Evolutionary conservation across 2,888 invertebrate species (phyloP), one percentile per base, ranked within the genome.

Genomic region (Phyto melanocephala): DNA sequence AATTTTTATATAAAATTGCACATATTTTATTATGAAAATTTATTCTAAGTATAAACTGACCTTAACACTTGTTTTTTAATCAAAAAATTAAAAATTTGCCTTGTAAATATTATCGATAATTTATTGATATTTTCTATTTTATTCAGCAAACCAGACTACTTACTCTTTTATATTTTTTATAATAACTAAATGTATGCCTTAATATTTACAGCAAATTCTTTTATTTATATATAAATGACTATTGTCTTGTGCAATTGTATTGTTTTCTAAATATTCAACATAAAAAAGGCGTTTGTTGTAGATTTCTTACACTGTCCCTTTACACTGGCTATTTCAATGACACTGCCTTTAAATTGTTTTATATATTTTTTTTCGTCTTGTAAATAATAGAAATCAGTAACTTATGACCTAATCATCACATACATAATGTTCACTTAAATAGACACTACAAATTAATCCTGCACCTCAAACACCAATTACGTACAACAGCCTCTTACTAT

Each of bases 391-490:
- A 75, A 79, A 82, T 79, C 78, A 75, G 70, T 67, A 71, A 79
- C 82, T 75, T 82, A 75, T 82, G 75, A 82, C 78, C 82, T 79
- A 75, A 82, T 79, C 82, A 75, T 79, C 75, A 75, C 68, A 82
- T 52, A 52, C 28, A 45, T 11, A 52, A 40, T 42, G 45, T 37
- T 47, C 37, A 58, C 24, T 37, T 45, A 13, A 52, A 58, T 37
- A 52, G 33, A 70, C 60, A 77, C 77, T 62, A 70, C 68, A 77
- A 62, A 68, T 70, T 62, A 62, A 45, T 45, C 15, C 62, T 17
- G 15, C 35, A 24, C 45, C 45, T 40, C 13, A 3, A 5, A 17
- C 65, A 10, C 24, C 45, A 22, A 52, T 42, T 22, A 22, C 52
- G 35, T 62, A 60, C 22, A 70, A 47, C 45, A 7, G 52, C 1